Evolutionary conservation across 2,888 invertebrate genomes (phyloP), one percentile per base, ranked within the genome.

Genomic region (Sarcophaga carnaria): DNA sequence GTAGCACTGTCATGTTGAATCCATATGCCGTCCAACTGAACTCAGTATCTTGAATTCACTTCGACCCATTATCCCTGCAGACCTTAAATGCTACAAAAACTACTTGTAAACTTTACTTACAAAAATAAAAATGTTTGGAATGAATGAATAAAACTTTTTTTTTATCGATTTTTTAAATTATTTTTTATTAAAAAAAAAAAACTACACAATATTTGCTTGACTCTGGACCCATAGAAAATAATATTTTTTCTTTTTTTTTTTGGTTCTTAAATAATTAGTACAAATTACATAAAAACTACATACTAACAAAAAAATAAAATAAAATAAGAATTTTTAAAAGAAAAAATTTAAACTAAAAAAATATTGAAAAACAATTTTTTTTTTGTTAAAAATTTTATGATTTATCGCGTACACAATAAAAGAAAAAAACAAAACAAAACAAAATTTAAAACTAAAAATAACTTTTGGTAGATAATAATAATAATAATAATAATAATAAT

Each of bases 381-480:
- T 37, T 37, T 37, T 1, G 37, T 37, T 37, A 37, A 37, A 37
- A 2, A 37, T 8, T 37, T 37, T 2, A 37, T 2, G 37, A 37
- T 37, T 37, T 37, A 37, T 37, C 8, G 17, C 4, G 54, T 54
- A 54, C 54, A 17, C 17, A 54, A 12, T 37, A 37, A 37, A 8
- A 54, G n/a, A 54, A 17, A 20, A 5, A 49, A 14, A 25, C 27
- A 62, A 25, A 60, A 84, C 75, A 80, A 76, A 84, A 84, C 60
- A 8, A 14, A 17, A 27, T 27, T 54, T 20, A 70, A 75, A 70
- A 75, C 84, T 84, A 84, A 60, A 84, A 84, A 84, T 80, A 84
- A 84, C 64, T 84, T 84, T 84, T 84, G 84, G 84, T 84, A 84
- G 75, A 84, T 80, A 79, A 74, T 67, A 17, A 67, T 67, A 54